Base-by-base conservation (phyloP, 2,888 invertebrate genomes). In the Hartigia nigra region DNA sequence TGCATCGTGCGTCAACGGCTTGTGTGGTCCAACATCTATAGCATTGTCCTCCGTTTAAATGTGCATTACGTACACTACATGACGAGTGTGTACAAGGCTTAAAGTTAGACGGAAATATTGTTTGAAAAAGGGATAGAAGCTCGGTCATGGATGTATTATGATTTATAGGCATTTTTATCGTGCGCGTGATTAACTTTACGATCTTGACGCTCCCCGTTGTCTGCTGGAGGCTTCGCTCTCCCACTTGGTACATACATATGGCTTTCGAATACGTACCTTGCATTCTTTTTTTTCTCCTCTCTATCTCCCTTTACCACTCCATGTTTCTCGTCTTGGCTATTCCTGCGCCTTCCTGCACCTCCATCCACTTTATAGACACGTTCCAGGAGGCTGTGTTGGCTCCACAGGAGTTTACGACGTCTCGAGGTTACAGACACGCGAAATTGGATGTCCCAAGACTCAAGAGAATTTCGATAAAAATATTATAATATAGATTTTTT, bases 101-200 rank as follows among this genome's bases (percentile, higher is more conserved):
- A 23, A 55, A 9, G 55, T 55, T 55, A 55, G 55, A 55, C 55
- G 55, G 55, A 55, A 55, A 55, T 55, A 55, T 55, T 55, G 23
- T 55, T 55, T 55, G 55, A 9, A 55, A 55, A 55, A 23, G 55
- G 55, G 23, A 55, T 55, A 55, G 23, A 23, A 55, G 55, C 72
- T 72, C 34, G 5, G 72, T 72, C 72, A 32, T 31, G 32, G 32
- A 14, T 31, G 72, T 14, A 72, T 31, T 72, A 32, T 72, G 72
- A 72, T 72, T 72, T 72, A 72, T 35, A 34, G 35, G 9, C 14
- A n/a, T 75, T 74, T 77, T 12, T 77, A 12, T 74, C 75, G 69
- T 75, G 55, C 76, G 69, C 69, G 78, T 77, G 79, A 81, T 81
- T 81, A 81, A 81, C 75, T 81, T 81, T 79, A 81, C 78, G 81